Evolutionary conservation across 2,113 vertebrate genomes (phyloP).

Genomic region (Coreoperca whiteheadi): DNA sequence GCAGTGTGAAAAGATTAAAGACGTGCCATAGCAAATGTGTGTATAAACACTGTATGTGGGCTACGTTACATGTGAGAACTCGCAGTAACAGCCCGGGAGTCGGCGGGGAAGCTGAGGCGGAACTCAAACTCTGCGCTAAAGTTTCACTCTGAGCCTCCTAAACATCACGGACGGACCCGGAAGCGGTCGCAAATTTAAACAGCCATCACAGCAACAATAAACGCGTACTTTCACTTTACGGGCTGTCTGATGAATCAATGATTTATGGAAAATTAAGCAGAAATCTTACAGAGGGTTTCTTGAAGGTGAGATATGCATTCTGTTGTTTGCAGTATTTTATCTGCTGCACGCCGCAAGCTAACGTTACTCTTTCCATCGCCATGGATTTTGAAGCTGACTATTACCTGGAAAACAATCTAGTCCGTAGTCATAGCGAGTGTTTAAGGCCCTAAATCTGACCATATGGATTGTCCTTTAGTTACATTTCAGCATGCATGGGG

Average conservation of each 20-base stretch:
- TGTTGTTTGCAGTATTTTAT: neutral
- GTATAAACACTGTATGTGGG: conserved; percentile 8
- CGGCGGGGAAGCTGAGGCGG: conserved; percentile 6
- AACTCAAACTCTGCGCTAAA: conserved; percentile 31
- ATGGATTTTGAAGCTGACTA: conserved; percentile 66
- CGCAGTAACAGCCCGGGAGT: neutral
- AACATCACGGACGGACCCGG: conserved; percentile 56
- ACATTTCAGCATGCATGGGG: neutral
- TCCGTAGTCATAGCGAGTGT: conserved; percentile 6
- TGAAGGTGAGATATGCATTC: conserved; percentile 27
- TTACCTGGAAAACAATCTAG: conserved; percentile 66
- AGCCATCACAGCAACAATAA: conserved; percentile 63
- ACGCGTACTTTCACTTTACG: conserved; percentile 41
- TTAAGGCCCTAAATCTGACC: neutral
- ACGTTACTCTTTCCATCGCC: conserved; percentile 9
- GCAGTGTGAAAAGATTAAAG: neutral
- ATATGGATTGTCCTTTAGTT: neutral
- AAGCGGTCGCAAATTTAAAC: conserved; percentile 72
- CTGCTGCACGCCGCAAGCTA: neutral
- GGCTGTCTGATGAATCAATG: neutral
- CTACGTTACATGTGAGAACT: neutral
- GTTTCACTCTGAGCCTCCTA: conserved; percentile 47
- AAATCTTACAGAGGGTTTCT: neutral
- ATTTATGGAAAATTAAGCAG: conserved; percentile 4
- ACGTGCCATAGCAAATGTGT: neutral